These are phyloP conservation scores for Alcis repandata DNA, from an alignment of 2,888 invertebrate species.

Conservation along the genomic window DNA sequence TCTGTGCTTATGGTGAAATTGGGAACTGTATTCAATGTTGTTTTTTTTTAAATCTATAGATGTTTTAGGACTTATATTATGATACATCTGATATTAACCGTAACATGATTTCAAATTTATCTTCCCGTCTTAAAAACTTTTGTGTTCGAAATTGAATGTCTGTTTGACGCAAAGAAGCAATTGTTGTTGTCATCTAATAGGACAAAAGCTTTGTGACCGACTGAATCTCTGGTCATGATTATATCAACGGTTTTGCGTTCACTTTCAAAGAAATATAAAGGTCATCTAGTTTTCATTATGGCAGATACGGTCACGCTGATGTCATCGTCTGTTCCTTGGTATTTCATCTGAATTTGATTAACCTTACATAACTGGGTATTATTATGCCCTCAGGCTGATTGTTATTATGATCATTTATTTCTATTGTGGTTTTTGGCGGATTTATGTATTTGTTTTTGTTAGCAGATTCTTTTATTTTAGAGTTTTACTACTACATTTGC, in stretches of 20 bases:
- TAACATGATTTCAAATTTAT: neutral
- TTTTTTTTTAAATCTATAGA: no score
- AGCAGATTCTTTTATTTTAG: no score
- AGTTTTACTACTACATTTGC: no score
- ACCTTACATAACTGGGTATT: slow-evolving; percentile 17
- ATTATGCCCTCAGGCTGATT: slow-evolving; percentile 10
- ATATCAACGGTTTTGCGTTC: slow-evolving; percentile 27
- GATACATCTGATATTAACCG: no score
- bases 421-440: neutral
- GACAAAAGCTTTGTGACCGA: slow-evolving; percentile 22
- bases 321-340: slow-evolving; percentile 41
- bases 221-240: slow-evolving; percentile 23
- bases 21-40: no score
- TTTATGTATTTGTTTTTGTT: neutral
- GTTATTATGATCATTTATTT: slow-evolving; percentile 1
- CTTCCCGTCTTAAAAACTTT: neutral
- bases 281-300: slow-evolving; percentile 44
- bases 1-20: no score
- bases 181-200: neutral
- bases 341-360: slow-evolving; percentile 37
- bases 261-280: slow-evolving; percentile 41
- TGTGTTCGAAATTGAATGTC: neutral
- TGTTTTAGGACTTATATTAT: no score
- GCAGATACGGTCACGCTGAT: slow-evolving; percentile 37
- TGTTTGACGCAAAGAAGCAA: neutral